Evolutionary conservation across 2,797 vertebrate species (phyloP).

Genomic region (Pogonophryne albipinna): DNA sequence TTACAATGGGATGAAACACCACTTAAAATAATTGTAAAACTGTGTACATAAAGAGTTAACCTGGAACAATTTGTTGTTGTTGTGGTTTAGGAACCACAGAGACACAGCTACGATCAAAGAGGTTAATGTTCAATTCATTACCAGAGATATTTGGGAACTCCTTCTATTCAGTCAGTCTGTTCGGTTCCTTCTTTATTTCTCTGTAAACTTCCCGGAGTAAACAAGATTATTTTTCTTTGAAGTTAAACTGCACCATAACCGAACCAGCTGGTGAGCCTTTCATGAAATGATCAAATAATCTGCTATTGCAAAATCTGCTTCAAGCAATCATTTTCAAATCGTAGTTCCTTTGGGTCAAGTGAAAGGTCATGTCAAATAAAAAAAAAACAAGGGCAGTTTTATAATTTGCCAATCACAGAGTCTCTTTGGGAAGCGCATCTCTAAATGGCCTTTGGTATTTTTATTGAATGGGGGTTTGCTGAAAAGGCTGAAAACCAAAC

Average conservation of each 20-base stretch:
- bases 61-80: no score
- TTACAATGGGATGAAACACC: no score
- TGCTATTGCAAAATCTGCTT: not conserved
- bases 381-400: not conserved
- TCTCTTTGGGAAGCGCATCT: not conserved
- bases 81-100: not conserved
- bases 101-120: not conserved
- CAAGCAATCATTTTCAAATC: not conserved
- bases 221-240: not conserved
- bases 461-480: not conserved
- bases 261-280: not conserved
- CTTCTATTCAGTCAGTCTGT: not conserved
- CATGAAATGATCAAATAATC: not conserved
- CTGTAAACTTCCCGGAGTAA: not conserved
- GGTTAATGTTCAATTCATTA: not conserved
- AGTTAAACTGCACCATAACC: not conserved
- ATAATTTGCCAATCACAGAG: not conserved
- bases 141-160: not conserved
- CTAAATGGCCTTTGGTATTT: constrained; percentile 4
- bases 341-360: not conserved
- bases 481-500: constrained; percentile 8
- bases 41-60: no score
- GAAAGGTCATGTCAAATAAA: not conserved
- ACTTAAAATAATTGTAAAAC: no score
- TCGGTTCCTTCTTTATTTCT: not conserved